These are phyloP conservation scores for Myanophis thanlyinensis DNA, from an alignment of 2,113 vertebrate species.

Conservation along the genomic window DNA sequence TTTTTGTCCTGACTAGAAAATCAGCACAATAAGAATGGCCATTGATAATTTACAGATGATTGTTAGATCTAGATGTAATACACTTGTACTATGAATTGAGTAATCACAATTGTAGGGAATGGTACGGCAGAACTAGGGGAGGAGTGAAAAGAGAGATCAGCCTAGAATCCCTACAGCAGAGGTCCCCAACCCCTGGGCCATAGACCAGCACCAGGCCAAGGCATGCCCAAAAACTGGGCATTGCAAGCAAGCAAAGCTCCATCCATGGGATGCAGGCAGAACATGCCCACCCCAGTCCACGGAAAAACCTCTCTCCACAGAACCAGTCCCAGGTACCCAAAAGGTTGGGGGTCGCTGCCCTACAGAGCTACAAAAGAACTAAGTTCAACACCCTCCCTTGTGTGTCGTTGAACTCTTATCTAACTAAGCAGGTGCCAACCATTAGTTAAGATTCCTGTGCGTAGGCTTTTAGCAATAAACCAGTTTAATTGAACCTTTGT, in stretches of 20 bases:
- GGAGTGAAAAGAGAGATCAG: not conserved
- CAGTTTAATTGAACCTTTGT: not conserved
- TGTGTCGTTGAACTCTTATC: not conserved
- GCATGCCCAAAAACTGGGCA: not conserved
- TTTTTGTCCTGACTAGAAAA: not conserved
- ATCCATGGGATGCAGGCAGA: not conserved
- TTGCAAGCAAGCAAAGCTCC: not conserved
- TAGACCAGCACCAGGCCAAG: too few relatives aligned
- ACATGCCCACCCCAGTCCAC: not conserved
- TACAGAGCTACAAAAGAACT: not conserved
- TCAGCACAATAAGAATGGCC: not conserved
- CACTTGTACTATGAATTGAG: not conserved
- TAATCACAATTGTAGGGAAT: not conserved
- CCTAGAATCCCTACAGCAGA: not conserved
- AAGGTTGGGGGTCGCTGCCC: not conserved
- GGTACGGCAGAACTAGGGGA: not conserved
- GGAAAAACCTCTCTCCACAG: not conserved
- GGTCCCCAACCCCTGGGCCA: not conserved
- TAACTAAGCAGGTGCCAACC: not conserved
- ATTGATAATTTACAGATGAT: conserved; percentile 5
- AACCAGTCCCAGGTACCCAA: not conserved
- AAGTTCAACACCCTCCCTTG: not conserved
- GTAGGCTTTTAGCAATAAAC: not conserved
- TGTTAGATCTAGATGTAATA: not conserved
- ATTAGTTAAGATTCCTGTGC: not conserved